Conservation (phyloP, 2,113 vertebrate species). For the Amphiprion ocellaris region DNA sequence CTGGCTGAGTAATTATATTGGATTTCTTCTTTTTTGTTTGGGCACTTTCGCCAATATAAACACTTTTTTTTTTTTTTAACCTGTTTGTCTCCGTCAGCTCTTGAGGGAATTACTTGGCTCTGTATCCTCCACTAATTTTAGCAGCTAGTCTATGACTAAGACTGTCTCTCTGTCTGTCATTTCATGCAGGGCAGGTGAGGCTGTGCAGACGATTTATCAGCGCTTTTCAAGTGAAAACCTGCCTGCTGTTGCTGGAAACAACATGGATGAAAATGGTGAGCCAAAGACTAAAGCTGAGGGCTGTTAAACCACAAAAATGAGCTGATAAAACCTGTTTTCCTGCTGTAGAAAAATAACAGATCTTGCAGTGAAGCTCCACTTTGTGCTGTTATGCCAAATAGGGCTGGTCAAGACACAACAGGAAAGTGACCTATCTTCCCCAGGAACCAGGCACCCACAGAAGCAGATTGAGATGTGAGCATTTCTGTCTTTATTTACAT, state of each 20-base stretch:
- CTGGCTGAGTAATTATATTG: no score
- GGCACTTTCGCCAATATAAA: not conserved
- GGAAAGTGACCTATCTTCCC: not conserved
- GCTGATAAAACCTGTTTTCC: not conserved
- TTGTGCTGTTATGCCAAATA: not conserved
- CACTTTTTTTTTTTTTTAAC: not conserved
- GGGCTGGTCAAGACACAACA: not conserved
- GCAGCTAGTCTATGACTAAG: conserved; percentile 3
- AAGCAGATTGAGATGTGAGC: not conserved
- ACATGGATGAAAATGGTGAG: not conserved
- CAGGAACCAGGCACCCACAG: not conserved
- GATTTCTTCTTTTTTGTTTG: not conserved
- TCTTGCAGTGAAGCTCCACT: not conserved
- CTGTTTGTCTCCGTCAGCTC: not conserved
- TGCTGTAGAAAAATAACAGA: not conserved
- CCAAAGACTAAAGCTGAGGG: not conserved
- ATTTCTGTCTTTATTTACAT: not conserved
- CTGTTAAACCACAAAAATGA: not conserved
- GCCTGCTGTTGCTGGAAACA: conserved; percentile 9
- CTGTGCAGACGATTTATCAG: not conserved
- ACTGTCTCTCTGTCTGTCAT: conserved; percentile 1
- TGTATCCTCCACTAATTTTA: conserved; percentile 10
- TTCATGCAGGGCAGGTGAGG: conserved; percentile 4
- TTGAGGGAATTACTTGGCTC: not conserved
- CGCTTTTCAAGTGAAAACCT: conserved; percentile 2